Percentiles rank a stretch among this genome's conserved stretches.
Conservation (phyloP, 2,797 vertebrate species). For the Australoheros facetus region DNA sequence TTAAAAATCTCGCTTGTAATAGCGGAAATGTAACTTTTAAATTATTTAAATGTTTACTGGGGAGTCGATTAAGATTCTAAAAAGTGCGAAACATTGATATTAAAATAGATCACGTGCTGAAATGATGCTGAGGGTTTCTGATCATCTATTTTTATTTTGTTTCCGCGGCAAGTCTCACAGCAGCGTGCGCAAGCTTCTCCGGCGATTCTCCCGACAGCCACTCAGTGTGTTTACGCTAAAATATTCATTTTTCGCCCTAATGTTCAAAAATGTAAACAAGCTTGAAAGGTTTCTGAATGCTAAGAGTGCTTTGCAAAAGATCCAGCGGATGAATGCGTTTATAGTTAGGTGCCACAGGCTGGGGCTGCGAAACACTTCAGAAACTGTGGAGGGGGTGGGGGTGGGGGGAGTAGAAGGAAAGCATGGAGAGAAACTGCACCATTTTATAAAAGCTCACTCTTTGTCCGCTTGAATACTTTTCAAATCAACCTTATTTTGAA, state of each 20-base stretch:
- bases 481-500: not conserved
- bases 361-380: slow-evolving; percentile 13
- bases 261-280: slow-evolving; percentile 60
- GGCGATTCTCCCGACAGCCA: slow-evolving; percentile 56
- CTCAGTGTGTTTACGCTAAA: slow-evolving; percentile 52
- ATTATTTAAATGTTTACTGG: slow-evolving; percentile 74
- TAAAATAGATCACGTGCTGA: slow-evolving; percentile 46
- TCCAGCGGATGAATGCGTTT: slow-evolving; percentile 14
- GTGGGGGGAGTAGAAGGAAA: not conserved
- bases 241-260: slow-evolving; percentile 60
- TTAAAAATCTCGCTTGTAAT: slow-evolving; percentile 57
- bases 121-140: slow-evolving; percentile 57
- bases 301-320: not conserved
- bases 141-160: slow-evolving; percentile 64
- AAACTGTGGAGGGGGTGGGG: not conserved
- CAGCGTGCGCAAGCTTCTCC: slow-evolving; percentile 22
- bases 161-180: slow-evolving; percentile 14
- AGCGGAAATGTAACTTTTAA: slow-evolving; percentile 63
- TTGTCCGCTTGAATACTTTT: slow-evolving; percentile 5
- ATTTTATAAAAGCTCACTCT: slow-evolving; percentile 29
- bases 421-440: slow-evolving; percentile 21
- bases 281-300: slow-evolving; percentile 45
- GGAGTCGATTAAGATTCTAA: slow-evolving; percentile 59
- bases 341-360: not conserved
- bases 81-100: slow-evolving; percentile 37